These are phyloP conservation scores for Porites lutea DNA, from an alignment of 64 coral and sea anemone genomes.

Conservation along the genomic window DNA sequence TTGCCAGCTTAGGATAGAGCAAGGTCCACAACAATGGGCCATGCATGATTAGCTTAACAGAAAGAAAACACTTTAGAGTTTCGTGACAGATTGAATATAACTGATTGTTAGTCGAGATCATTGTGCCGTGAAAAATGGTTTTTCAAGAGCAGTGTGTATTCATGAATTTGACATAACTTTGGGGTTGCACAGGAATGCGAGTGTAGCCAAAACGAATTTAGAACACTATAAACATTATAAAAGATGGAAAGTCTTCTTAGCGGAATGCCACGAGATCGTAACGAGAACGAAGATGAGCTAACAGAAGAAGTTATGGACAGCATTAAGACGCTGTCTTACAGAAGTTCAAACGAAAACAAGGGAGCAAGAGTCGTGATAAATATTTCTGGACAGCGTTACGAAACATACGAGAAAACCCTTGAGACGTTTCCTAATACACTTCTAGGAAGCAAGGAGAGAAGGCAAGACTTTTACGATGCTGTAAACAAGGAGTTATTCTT, in stretches of 20 bases:
- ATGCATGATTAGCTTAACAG: neutral
- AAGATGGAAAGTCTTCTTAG: neutral
- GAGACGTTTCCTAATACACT: slow-evolving; percentile 88
- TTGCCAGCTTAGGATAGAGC: neutral
- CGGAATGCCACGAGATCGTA: neutral
- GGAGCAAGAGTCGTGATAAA: slow-evolving; percentile 88
- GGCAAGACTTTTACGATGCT: slow-evolving; percentile 87
- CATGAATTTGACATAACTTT: slow-evolving; percentile 33
- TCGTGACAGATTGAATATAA: neutral
- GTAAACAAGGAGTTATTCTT: slow-evolving; percentile 91
- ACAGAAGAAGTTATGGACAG: neutral
- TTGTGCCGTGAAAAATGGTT: neutral
- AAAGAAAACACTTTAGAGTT: neutral
- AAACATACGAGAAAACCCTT: slow-evolving; percentile 90
- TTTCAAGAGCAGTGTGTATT: neutral
- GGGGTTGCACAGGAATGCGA: neutral
- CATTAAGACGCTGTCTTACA: neutral
- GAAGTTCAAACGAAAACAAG: neutral
- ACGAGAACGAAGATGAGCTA: neutral
- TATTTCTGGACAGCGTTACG: slow-evolving; percentile 90
- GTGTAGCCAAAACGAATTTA: neutral
- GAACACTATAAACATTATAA: neutral
- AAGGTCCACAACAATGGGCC: neutral
- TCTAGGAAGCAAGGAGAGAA: slow-evolving; percentile 73
- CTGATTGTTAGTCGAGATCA: neutral